Base-by-base conservation (phyloP, 2,113 vertebrate genomes). In the Coregonus clupeaformis region DNA sequence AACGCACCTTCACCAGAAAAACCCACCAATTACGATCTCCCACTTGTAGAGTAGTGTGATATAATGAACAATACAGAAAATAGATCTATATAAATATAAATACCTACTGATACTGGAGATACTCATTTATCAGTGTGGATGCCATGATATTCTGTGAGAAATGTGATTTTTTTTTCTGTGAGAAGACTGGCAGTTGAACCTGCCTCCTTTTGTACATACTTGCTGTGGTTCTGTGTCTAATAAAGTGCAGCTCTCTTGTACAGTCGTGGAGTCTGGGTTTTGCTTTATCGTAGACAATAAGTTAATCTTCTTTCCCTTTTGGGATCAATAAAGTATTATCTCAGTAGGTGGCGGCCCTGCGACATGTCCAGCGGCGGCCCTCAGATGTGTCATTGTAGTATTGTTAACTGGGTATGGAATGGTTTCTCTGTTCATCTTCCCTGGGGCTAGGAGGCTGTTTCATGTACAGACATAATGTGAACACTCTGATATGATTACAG, bases 181-280 rank as follows among this genome's bases (percentile, higher is more conserved):
- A 91, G 90, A 92, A 90, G 87, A 92, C 83, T 75, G 83, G 89
- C 88, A 88, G 89, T 87, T 89, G 85, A 88, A 85, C 87, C 85
- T 86, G 91, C 91, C 87, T 90, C 88, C 88, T 92, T 92, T 88
- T 90, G 91, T 94, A 92, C 89, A 93, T 93, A 92, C 73, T 92
- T 93, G 90, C 92, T 92, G 92, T 94, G 90, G 85, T 94, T 93
- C 90, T 93, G 92, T 93, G 91, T 92, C 91, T 84, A 94, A 94
- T 93, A 94, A 93, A 94, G 92, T 93, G 88, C 90, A 92, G 93
- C 93, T 94, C 93, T 93, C 93, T 93, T 93, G 91, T 94, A 92
- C 79, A 83, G 82, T 82, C 29, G 66, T 57, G 32, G 27, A 1
- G 82, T 87, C 81, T 82, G 84, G 18, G 73, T 77, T 73, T 59